Evolutionary conservation across 2,113 vertebrate genomes (phyloP).

Genomic region (Neodon shergylaensis): DNA sequence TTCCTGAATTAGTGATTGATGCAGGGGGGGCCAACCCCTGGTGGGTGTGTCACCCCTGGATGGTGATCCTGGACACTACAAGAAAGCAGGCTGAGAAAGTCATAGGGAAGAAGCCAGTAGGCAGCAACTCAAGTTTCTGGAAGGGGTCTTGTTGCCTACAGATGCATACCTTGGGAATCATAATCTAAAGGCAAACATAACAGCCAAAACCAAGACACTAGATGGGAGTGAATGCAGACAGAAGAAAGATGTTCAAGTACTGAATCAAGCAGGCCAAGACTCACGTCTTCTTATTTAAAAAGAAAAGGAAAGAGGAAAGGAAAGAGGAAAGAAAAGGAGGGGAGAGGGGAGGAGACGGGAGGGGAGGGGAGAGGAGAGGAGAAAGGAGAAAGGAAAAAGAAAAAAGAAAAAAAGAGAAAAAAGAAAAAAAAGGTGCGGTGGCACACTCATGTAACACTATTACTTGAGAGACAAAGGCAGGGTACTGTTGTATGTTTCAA

Average conservation of each 20-base stretch:
- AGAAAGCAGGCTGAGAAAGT: background rate
- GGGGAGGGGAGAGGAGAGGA: too few relatives aligned
- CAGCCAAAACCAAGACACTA: slow-evolving; percentile 3
- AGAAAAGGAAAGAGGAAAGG: too few relatives aligned
- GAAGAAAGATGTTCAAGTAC: background rate
- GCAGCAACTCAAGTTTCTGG: background rate
- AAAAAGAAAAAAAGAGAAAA: background rate
- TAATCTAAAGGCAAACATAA: background rate
- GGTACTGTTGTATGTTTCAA: background rate
- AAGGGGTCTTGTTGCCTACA: background rate
- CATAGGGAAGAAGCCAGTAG: background rate
- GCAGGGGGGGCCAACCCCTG: too few relatives aligned
- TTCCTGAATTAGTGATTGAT: background rate
- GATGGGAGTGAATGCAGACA: background rate
- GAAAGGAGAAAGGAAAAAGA: too few relatives aligned
- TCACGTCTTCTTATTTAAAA: background rate
- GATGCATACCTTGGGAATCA: background rate
- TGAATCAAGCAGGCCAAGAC: background rate
- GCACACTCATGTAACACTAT: background rate
- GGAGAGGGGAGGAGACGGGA: too few relatives aligned
- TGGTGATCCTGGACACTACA: background rate
- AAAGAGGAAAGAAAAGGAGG: too few relatives aligned
- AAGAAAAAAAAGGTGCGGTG: too few relatives aligned
- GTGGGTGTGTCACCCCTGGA: background rate
- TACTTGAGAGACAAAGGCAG: background rate